Percentiles rank a stretch among this genome's conserved stretches.
These are phyloP conservation scores for Villa cingulata DNA, from an alignment of 2,888 invertebrate species.

Conservation along the genomic window DNA sequence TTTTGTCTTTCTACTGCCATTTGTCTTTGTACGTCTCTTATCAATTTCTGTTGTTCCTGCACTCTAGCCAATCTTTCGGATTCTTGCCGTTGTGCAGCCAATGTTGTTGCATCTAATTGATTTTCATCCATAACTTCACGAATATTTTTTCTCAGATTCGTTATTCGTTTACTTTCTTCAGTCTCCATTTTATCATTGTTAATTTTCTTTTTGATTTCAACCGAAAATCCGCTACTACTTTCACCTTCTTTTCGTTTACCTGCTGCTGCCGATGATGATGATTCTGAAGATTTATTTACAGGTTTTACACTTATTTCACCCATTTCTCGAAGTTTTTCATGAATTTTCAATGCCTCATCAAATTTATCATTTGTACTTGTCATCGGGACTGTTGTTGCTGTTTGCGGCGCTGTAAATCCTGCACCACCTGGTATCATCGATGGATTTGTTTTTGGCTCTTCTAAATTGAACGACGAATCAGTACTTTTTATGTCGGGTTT, in stretches of 20 bases:
- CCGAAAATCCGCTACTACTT: conserved; percentile 32
- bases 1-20: conserved; percentile 59
- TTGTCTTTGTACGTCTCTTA: conserved; percentile 69
- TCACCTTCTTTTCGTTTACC: conserved; percentile 2
- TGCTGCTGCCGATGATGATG: not conserved
- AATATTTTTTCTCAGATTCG: conserved; percentile 69
- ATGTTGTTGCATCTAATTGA: conserved; percentile 80
- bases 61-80: conserved; percentile 73
- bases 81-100: conserved; percentile 86
- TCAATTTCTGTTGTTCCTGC: conserved; percentile 71
- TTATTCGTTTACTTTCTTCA: conserved; percentile 17
- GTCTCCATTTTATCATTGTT: conserved; percentile 21
- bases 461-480: not conserved
- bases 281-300: conserved; percentile 16
- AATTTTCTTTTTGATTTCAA: conserved; percentile 34
- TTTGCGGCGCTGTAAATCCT: too few relatives aligned
- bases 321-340: conserved; percentile 50
- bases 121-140: conserved; percentile 89
- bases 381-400: too few relatives aligned
- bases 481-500: not conserved
- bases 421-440: not conserved
- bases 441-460: not conserved
- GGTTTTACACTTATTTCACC: conserved; percentile 42
- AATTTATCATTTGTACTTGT: not conserved
- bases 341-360: conserved; percentile 24